These are phyloP conservation scores for Doris montereyensis DNA, from an alignment of 2,888 invertebrate genomes.

Conservation along the genomic window DNA sequence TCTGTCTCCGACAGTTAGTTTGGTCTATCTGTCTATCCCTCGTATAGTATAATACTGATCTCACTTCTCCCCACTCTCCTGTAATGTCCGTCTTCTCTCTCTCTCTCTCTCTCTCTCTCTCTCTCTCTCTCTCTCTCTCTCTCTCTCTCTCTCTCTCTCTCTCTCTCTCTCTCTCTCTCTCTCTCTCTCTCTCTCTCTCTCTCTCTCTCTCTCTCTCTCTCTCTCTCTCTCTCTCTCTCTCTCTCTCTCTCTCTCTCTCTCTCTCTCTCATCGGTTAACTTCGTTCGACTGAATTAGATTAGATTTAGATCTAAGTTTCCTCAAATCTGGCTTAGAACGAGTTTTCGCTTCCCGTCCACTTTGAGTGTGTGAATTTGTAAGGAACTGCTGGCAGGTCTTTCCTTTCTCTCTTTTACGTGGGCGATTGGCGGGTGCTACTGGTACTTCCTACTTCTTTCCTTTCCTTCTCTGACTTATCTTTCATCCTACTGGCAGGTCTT, in stretches of 20 bases:
- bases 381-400: not conserved
- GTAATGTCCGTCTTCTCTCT: not conserved
- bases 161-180: not conserved
- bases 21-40: no score
- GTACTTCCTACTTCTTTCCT: no score
- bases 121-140: not conserved
- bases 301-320: no score
- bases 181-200: not conserved
- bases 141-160: not conserved
- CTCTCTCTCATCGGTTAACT: not conserved
- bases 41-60: no score
- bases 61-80: not conserved
- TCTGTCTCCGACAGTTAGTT: no score
- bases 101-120: slow-evolving; percentile 12
- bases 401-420: no score
- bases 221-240: not conserved
- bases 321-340: no score
- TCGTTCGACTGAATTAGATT: no score
- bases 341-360: no score
- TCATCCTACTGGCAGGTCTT: not conserved
- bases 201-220: not conserved
- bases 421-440: no score
- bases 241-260: not conserved
- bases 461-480: no score
- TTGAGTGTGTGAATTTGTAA: no score